Evolutionary conservation across 1,140 invertebrate species (phyloP).

Genomic region (Amphibalanus amphitrite): DNA sequence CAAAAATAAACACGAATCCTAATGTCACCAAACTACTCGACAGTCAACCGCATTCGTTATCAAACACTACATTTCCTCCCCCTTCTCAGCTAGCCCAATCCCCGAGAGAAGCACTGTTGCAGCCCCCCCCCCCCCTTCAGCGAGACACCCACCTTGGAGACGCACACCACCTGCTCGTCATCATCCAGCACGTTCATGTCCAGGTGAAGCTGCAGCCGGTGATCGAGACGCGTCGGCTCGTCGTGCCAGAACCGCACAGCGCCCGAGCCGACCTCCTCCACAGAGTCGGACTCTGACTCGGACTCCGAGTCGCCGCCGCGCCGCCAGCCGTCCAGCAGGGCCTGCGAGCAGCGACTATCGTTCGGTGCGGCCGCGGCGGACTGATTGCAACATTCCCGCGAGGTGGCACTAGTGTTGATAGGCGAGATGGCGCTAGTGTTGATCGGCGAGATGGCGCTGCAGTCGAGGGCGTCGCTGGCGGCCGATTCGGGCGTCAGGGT

Average conservation of each 20-base stretch:
- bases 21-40: too few relatives aligned
- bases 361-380: too few relatives aligned
- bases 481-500: too few relatives aligned
- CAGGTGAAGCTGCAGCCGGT: neutral
- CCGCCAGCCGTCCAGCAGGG: neutral
- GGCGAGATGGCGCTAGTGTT: neutral
- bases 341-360: neutral
- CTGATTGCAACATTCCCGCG: too few relatives aligned
- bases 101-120: too few relatives aligned
- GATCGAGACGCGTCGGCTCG: neutral
- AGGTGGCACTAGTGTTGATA: neutral
- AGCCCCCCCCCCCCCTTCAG: too few relatives aligned
- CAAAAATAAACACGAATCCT: too few relatives aligned
- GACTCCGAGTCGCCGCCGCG: too few relatives aligned
- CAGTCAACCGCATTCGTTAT: too few relatives aligned
- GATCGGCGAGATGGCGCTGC: neutral
- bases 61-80: too few relatives aligned
- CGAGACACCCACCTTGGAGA: neutral
- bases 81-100: too few relatives aligned
- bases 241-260: neutral
- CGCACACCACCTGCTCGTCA: neutral
- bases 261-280: neutral
- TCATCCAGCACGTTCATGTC: constrained; percentile 1
- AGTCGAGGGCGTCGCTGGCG: neutral
- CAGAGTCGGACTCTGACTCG: neutral